Base-by-base conservation (phyloP, 2,113 vertebrate species). In the Prionailurus bengalensis region DNA sequence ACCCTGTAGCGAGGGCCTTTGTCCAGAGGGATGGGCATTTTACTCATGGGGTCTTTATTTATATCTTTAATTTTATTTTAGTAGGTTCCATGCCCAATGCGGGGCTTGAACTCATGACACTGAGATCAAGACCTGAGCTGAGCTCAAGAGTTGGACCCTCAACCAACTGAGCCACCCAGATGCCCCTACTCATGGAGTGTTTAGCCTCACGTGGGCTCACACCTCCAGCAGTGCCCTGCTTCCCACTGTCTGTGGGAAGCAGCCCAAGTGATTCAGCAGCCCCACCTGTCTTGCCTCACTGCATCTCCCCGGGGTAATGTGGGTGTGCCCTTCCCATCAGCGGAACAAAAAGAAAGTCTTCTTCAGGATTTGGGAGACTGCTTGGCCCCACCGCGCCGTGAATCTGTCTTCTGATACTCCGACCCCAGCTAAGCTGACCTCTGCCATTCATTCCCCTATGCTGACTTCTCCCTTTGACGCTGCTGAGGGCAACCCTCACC, bases 201-300 rank as follows among this genome's bases (percentile, higher is more conserved):
- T 45, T 55, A 53, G 39, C 84, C 5, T 86, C 65, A 16, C 1
- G 0, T 15, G n/a, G 70, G 48, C 25, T 45, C 66, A 88, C 2
- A 13, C 58, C n/a, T 61, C 21, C 68, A 12, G 10, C 53, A 53
- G 14, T 1, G 14, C 48, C 73, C 76, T 55, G 48, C 73, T 79
- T 94, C 51, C 45, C 1, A 12, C 58, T 58, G 86, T 61, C 90
- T 51, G 27, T 27, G 66, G 27, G 42, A 68, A 45, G 73, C 55
- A 74, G 84, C 53, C 74, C 48, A 17, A 16, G 74, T 97, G 97
- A 90, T 19, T 96, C 93, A 95, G 80, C 53, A 63, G 39, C 84
- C 79, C 23, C 88, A 58, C 89, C 91, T 80, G 81, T 29, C 27
- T 27, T 58, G 58, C 63, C 45, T 74, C 25, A 0, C 23, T 31